phyloP scores from a whole-genome alignment of 2,113 vertebrate genomes.

The Mobula hypostoma region DNA sequence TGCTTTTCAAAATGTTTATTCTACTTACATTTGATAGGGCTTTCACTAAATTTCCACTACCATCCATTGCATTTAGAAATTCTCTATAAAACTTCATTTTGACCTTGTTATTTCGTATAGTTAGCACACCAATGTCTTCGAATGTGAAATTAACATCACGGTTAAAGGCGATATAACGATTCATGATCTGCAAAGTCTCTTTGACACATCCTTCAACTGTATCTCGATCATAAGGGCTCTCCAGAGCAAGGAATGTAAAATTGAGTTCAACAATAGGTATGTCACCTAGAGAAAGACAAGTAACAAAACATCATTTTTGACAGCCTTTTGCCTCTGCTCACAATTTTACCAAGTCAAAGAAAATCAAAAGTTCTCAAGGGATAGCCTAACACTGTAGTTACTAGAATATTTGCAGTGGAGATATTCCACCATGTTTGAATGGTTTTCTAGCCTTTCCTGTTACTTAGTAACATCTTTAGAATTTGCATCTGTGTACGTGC shows the following conservation, averaged over 20 bases:
- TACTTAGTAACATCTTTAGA: not conserved
- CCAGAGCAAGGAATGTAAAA: constrained; percentile 56
- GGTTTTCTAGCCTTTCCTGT: not conserved
- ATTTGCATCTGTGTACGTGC: not conserved
- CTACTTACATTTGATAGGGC: constrained; percentile 57
- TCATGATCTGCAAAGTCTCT: constrained; percentile 60
- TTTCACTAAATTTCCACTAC: constrained; percentile 49
- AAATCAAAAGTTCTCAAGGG: not conserved
- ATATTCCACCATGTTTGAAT: not conserved
- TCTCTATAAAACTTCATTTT: constrained; percentile 68
- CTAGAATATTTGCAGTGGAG: no score
- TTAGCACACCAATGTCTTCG: constrained; percentile 61
- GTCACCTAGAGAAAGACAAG: constrained; percentile 51
- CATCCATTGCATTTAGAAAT: constrained; percentile 61
- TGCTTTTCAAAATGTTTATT: not conserved
- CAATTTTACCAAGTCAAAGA: no score
- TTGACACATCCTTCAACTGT: constrained; percentile 59
- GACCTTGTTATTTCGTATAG: constrained; percentile 58
- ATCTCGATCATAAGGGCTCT: constrained; percentile 54
- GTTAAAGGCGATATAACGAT: constrained; percentile 52
- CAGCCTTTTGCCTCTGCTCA: not conserved
- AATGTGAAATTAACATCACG: constrained; percentile 55
- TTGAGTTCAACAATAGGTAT: constrained; percentile 66
- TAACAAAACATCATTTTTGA: constrained; percentile 1
- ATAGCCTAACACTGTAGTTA: not conserved